Evolutionary conservation across 2,888 invertebrate species (phyloP), one percentile per base, ranked within the genome.

Genomic region (Tachina grossa): DNA sequence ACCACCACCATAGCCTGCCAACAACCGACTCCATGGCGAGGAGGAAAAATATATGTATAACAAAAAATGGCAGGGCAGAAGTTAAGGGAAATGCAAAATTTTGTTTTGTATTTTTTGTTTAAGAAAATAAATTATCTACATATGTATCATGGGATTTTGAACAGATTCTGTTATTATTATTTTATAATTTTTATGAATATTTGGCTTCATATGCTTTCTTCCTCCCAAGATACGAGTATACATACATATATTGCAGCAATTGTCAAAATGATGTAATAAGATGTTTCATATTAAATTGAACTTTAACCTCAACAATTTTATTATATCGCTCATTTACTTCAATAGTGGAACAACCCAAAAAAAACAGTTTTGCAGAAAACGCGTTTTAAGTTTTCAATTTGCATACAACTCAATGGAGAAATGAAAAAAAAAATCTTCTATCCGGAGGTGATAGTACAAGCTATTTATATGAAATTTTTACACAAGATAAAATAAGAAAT

Each of bases 121-220:
- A 39, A 22, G 49, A 61, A 59, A 69, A 51, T 51, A 69, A 78
- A 61, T 78, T 78, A 31, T 31, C 43, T 68, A 59, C 16, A 31
- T 78, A 43, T 68, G 51, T 43, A 31, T 16, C 31, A 14, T 78
- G 16, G 9, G 22, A 49, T 61, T 53, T 69, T 53, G 51, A 53
- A 41, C 47, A 66, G 66, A 65, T 76, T 76, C 55, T 77, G 2
- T 55, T 68, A 59, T 47, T 68, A 59, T 47, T 49, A 51, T 77
- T 59, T 80, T 55, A 55, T 72, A 16, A 66, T 76, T 76, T 65
- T 72, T 47, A 41, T 45, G 49, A 61, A 13, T 16, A 55, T 39
- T 49, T 53, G 16, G 13, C 53, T 41, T 51, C 11, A 19, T 55
- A 9, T 47, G n/a, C 1, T 71, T 47, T 19, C 11, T 22, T 55